These are phyloP conservation scores for Podarcis siculus DNA, from an alignment of 2,797 vertebrate genomes.

Conservation along the genomic window DNA sequence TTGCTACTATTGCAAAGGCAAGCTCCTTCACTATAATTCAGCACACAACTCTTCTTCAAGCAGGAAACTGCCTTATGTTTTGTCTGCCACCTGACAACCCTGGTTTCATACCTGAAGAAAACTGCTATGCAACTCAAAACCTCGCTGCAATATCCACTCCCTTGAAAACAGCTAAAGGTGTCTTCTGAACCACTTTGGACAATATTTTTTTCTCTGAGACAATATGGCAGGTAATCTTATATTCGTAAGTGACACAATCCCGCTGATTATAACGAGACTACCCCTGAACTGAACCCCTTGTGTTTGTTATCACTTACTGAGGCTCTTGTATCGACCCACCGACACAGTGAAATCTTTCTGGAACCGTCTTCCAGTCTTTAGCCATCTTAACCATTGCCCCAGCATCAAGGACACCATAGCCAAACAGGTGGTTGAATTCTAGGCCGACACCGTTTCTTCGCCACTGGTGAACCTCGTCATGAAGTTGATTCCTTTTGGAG, in stretches of 20 bases:
- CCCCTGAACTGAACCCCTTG: too few species aligned
- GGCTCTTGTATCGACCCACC: conserved; percentile 92
- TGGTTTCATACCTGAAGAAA: background rate
- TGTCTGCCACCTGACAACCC: background rate
- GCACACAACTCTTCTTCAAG: background rate
- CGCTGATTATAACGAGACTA: background rate
- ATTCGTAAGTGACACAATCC: background rate
- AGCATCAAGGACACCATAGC: conserved; percentile 95
- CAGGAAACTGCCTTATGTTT: background rate
- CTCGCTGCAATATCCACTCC: background rate
- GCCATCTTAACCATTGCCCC: conserved; percentile 98
- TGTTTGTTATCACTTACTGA: conserved; percentile 83
- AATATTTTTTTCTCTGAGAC: background rate
- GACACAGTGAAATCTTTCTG: conserved; percentile 96
- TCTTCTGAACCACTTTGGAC: background rate
- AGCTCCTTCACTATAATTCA: background rate
- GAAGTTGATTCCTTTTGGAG: conserved; percentile 98
- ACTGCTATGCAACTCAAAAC: background rate
- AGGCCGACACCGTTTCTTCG: conserved; percentile 95
- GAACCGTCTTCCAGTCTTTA: conserved; percentile 96
- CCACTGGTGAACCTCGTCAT: conserved; percentile 98
- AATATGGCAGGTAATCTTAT: background rate
- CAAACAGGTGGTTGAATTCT: conserved; percentile 99
- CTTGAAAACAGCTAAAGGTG: background rate
- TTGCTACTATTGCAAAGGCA: background rate